Evolutionary conservation across 1,140 invertebrate species (phyloP).

Genomic region (Hyles euphorbiae): DNA sequence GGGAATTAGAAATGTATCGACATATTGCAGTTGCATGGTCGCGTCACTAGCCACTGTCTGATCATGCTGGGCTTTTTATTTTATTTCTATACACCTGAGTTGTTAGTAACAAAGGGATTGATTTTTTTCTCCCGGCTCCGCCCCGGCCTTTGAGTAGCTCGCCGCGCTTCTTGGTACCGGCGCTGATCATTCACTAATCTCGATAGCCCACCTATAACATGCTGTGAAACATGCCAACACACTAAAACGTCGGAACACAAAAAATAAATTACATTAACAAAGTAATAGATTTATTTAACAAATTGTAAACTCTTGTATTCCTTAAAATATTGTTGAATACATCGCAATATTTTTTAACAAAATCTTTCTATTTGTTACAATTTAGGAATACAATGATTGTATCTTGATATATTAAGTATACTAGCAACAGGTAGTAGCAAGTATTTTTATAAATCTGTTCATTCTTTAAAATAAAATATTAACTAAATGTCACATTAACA

Average conservation of each 20-base stretch:
- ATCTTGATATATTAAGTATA: too few relatives aligned
- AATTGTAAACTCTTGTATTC: too few relatives aligned
- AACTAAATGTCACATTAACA: too few relatives aligned
- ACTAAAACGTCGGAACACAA: conserved; percentile 1
- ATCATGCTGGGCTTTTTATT: conserved; percentile 52
- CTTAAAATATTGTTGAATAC: too few relatives aligned
- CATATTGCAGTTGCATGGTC: conserved; percentile 14
- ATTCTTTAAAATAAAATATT: too few relatives aligned
- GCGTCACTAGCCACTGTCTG: conserved; percentile 39
- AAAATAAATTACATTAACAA: neutral
- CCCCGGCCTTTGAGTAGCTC: conserved; percentile 52
- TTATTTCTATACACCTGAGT: conserved; percentile 65
- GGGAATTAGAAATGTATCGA: neutral
- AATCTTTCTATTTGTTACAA: too few relatives aligned
- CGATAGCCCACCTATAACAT: conserved; percentile 36
- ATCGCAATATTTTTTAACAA: too few relatives aligned
- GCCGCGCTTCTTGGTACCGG: conserved; percentile 53
- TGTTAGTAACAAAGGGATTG: conserved; percentile 70
- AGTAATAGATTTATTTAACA: too few relatives aligned
- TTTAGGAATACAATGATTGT: too few relatives aligned
- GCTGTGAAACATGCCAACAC: conserved; percentile 3
- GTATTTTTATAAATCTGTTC: too few relatives aligned
- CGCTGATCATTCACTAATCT: conserved; percentile 59
- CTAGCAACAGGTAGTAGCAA: too few relatives aligned
- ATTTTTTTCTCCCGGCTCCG: conserved; percentile 57